These are phyloP conservation scores for Papilio machaon DNA, from an alignment of 1,140 invertebrate species.

Conservation along the genomic window DNA sequence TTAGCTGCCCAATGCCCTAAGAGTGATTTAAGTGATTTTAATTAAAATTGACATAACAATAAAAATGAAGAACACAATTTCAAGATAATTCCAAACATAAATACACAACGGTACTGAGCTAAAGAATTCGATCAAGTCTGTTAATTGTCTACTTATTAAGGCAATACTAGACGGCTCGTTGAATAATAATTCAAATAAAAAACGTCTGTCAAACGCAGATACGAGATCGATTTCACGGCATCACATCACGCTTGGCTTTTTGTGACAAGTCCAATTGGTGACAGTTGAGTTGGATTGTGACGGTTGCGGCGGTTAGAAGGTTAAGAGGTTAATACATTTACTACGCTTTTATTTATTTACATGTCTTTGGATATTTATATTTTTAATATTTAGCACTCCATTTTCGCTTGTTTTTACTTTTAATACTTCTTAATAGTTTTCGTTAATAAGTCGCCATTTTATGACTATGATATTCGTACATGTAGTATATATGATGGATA, in stretches of 20 bases:
- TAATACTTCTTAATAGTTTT: neutral
- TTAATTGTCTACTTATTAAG: slow-evolving; percentile 14
- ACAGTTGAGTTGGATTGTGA: slow-evolving; percentile 1
- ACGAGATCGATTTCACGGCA: slow-evolving; percentile 42
- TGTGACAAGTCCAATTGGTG: slow-evolving; percentile 11
- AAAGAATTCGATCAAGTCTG: slow-evolving; percentile 17
- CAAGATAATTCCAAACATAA: neutral
- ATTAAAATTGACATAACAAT: no score
- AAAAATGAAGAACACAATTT: neutral
- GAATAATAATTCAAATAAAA: slow-evolving; percentile 38
- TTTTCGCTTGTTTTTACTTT: neutral
- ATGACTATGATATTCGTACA: no score
- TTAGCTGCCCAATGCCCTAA: no score
- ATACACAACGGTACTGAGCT: neutral
- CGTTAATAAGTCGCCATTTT: neutral
- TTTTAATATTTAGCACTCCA: neutral
- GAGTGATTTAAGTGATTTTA: no score
- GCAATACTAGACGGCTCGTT: neutral
- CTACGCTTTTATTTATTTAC: neutral
- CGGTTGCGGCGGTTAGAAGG: slow-evolving; percentile 4
- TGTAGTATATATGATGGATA: no score
- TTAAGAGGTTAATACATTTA: slow-evolving; percentile 1
- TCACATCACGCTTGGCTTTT: slow-evolving; percentile 36
- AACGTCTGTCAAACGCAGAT: slow-evolving; percentile 30
- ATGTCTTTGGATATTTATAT: neutral